Evolutionary conservation across 2,888 invertebrate genomes (phyloP), one percentile per base, ranked within the genome.

Genomic region (Drosophila aldrichi): DNA sequence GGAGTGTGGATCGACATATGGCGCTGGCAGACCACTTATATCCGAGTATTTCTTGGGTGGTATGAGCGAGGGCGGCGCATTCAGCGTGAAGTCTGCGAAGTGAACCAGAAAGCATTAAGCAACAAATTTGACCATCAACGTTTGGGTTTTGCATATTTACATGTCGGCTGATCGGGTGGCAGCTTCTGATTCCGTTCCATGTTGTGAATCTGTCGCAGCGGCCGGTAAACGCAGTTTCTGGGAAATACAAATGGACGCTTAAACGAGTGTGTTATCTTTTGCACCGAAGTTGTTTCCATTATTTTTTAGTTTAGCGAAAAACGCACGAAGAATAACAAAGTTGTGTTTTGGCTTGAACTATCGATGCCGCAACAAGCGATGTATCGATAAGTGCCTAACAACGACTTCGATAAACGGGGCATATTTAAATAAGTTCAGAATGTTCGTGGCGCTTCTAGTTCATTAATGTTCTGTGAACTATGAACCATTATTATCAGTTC

Each of bases 31-130:
- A 0, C 98, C 98, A 61, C 97, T 97, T 74, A 98, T 96, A 91
- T 98, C 98, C 0, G 98, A 98, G 92, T 98, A 98, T 89, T 98
- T 98, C 90, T 98, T 98, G 0, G 97, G 95, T 6, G 98, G 98
- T 91, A 95, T 96, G 91, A 98, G 97, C 41, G 97, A 97, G 43
- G 98, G 98, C 14, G 98, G 98, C 32, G 98, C 97, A 93, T 98
- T 98, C 74, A 98, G 96, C 29, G 96, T 96, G 86, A 96, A 96
- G 94, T 98, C 97, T 97, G 93, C 25, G 93, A 93, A 72, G 14
- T 52, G 46, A 59, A 49, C 38, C 22, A 44, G 9, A 22, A 43
- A 61, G 32, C 20, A 20, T 55, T 41, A 49, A 12, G n/a, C n/a
- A 59, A n/a, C 16, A 14, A 38, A 46, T 34, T 44, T 40, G 32